Percentiles rank a stretch among this genome's conserved stretches.
These are phyloP conservation scores for Cherax destructor DNA, from an alignment of 1,140 invertebrate genomes.

Conservation along the genomic window DNA sequence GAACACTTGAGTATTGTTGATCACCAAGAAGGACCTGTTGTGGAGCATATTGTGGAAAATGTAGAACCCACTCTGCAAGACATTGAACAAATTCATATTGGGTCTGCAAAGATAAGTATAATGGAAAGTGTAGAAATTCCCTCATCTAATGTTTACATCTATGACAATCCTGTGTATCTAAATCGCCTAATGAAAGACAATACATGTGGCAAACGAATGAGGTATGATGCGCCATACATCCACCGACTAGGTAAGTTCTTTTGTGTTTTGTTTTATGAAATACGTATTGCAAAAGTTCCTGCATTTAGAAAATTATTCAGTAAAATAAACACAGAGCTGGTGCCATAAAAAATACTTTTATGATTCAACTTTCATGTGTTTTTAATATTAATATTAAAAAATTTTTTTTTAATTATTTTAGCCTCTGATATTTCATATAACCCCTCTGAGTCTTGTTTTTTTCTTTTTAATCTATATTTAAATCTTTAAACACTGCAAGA, in stretches of 20 bases:
- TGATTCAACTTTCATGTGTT: too few species aligned
- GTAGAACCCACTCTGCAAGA: background rate
- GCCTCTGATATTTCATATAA: too few species aligned
- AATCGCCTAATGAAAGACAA: slow-evolving; percentile 60
- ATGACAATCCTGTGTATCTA: slow-evolving; percentile 58
- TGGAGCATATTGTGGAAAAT: slow-evolving; percentile 40
- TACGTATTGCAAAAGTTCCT: too few species aligned
- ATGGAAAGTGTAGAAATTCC: slow-evolving; percentile 54
- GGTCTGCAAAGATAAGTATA: background rate
- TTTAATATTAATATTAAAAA: too few species aligned
- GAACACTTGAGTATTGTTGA: slow-evolving; percentile 33
- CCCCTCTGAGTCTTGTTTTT: too few species aligned
- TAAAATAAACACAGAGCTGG: too few species aligned
- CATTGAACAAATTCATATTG: slow-evolving; percentile 10
- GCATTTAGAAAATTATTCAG: too few species aligned
- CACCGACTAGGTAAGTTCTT: slow-evolving; percentile 36
- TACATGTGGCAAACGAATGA: slow-evolving; percentile 43
- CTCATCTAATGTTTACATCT: slow-evolving; percentile 52
- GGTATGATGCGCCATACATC: slow-evolving; percentile 53
- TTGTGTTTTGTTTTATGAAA: background rate
- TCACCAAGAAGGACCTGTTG: slow-evolving; percentile 10
- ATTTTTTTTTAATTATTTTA: too few species aligned
- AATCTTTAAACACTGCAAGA: too few species aligned
- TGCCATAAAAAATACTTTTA: too few species aligned
- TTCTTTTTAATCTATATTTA: too few species aligned